A percentile compares a stretch with the other conserved stretches of the same genome.
Evolutionary conservation across 2,888 invertebrate species (phyloP).

Genomic region (Folsomia manolachei): DNA sequence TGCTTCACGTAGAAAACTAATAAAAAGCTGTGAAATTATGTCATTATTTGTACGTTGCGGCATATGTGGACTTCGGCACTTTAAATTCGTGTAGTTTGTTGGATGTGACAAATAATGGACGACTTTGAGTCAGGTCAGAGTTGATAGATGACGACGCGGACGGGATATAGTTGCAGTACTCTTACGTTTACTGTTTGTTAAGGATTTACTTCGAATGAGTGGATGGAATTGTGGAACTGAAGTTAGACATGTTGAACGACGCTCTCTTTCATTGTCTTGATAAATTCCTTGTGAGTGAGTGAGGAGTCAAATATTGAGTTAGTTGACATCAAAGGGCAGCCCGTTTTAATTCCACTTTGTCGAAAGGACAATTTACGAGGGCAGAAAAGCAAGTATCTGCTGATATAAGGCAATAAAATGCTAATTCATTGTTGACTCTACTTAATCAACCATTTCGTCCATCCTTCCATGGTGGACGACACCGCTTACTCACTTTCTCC

Average conservation of each 20-base stretch:
- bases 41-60: not conserved
- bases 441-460: slow-evolving; percentile 59
- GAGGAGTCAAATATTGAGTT: slow-evolving; percentile 49
- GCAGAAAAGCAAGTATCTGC: slow-evolving; percentile 50
- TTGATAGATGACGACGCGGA: no score
- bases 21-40: not conserved
- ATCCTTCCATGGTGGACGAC: no score
- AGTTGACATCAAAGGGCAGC: slow-evolving; percentile 58
- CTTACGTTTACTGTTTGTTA: no score
- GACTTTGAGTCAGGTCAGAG: no score
- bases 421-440: slow-evolving; percentile 68
- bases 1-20: not conserved
- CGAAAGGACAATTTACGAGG: slow-evolving; percentile 56
- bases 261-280: not conserved
- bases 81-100: no score
- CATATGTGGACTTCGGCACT: no score
- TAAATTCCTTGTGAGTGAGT: slow-evolving; percentile 15
- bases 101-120: no score
- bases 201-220: no score
- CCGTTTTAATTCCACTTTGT: slow-evolving; percentile 62
- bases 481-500: no score
- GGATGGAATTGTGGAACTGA: no score
- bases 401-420: slow-evolving; percentile 64
- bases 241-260: no score
- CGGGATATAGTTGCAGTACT: no score